A percentile compares a stretch with the other conserved stretches of the same genome.
phyloP scores from a whole-genome alignment of 2,113 vertebrate genomes.

The Odocoileus hemionus region DNA sequence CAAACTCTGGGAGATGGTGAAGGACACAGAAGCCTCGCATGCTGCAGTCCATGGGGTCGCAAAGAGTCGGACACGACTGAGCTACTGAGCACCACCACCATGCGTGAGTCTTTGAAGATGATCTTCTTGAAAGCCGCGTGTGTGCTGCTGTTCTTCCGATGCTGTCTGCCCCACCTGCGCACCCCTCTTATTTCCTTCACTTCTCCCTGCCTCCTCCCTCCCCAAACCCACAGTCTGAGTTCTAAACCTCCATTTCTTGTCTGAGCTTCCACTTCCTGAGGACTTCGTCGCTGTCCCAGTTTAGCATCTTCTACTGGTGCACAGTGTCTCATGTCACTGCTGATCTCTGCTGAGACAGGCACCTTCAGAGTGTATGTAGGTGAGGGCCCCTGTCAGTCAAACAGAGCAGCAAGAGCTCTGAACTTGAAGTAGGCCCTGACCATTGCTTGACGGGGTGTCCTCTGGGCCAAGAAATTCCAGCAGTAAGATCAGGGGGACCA shows the following conservation, averaged over 20 bases:
- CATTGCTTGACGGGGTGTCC: background rate
- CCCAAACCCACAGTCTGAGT: background rate
- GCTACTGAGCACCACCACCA: background rate
- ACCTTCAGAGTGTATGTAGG: background rate
- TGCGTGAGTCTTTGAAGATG: background rate
- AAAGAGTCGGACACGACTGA: background rate
- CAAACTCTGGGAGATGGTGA: background rate
- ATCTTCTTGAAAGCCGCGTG: rapidly evolving
- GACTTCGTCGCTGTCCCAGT: background rate
- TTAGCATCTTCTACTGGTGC: no score
- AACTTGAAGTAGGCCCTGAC: background rate
- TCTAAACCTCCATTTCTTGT: background rate
- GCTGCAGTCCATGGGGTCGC: background rate
- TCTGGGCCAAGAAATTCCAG: background rate
- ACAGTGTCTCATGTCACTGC: rapidly evolving
- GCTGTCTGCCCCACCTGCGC: rapidly evolving
- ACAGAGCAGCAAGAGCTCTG: background rate
- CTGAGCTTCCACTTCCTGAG: background rate
- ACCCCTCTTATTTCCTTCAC: background rate
- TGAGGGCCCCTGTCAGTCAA: background rate
- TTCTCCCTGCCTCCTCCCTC: background rate
- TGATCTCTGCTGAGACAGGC: rapidly evolving
- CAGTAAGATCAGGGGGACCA: background rate
- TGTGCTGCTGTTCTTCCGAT: rapidly evolving
- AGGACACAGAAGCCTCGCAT: background rate